These are phyloP conservation scores for Ciconia stormi DNA, from an alignment of 2,113 vertebrate genomes.

Conservation along the genomic window DNA sequence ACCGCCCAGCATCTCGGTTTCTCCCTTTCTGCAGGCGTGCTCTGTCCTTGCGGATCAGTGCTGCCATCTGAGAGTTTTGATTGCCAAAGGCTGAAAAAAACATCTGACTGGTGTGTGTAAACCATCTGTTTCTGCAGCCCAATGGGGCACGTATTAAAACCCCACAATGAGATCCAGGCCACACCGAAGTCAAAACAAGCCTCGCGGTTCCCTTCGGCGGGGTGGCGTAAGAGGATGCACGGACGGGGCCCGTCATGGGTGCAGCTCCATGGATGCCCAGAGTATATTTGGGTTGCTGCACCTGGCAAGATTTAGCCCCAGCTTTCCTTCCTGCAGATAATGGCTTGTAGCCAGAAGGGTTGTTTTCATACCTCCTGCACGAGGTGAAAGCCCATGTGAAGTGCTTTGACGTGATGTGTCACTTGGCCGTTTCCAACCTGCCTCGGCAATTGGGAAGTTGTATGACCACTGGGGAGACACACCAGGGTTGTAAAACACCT, in stretches of 20 bases:
- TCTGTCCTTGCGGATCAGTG: not conserved
- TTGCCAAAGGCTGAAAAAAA: not conserved
- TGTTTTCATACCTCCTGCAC: not conserved
- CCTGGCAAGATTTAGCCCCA: not conserved
- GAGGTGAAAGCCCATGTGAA: not conserved
- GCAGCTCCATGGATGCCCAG: not conserved
- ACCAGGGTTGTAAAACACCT: not conserved
- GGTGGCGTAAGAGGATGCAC: not conserved
- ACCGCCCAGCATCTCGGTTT: not conserved
- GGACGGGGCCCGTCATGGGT: rapidly evolving
- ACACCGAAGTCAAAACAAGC: not conserved
- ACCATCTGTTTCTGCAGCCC: not conserved
- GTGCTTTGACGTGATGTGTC: not conserved
- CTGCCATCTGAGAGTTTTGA: not conserved
- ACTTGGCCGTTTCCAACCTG: not conserved
- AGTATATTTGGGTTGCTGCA: not conserved
- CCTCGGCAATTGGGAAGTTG: not conserved
- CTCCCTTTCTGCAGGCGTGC: not conserved
- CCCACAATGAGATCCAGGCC: not conserved
- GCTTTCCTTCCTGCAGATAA: not conserved
- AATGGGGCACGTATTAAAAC: not conserved
- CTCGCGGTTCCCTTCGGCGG: rapidly evolving
- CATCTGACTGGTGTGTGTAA: not conserved
- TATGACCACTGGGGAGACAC: not conserved
- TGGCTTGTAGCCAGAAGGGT: not conserved